Evolutionary conservation across 2,888 invertebrate genomes (phyloP), one percentile per base, ranked within the genome.

Genomic region (Muscina levida): DNA sequence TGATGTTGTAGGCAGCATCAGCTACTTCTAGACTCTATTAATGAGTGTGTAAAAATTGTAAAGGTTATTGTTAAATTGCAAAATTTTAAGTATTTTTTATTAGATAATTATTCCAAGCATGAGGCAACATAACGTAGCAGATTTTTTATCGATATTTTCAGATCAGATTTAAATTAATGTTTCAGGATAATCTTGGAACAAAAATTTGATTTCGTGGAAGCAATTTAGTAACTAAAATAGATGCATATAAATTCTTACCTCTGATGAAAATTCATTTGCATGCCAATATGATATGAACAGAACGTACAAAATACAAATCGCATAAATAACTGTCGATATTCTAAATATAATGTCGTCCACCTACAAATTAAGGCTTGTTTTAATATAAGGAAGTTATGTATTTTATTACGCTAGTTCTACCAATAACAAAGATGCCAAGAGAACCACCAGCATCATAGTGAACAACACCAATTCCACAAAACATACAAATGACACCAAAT

Each of bases 221-320:
- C n/a, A n/a, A n/a, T n/a, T n/a, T n/a, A n/a, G n/a, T n/a, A n/a
- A n/a, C n/a, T n/a, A n/a, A n/a, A n/a, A n/a, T n/a, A n/a, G n/a
- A n/a, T n/a, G n/a, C n/a, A n/a, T n/a, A n/a, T n/a, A n/a, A n/a
- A n/a, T 11, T 17, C 74, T 17, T 39, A 85, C 85, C 83, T 85
- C 84, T 15, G 67, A 73, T 0, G 84, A 77, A 71, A 86, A 83
- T 72, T 85, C 84, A 79, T 86, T 85, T 5, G 85, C 81, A 73
- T 83, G 82, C 84, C 84, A 86, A 67, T 85, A 86, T 6, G 82
- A 72, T 10, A 85, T 72, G 26, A 82, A 77, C 1, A 85, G 68
- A 0, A 67, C 79, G 56, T 85, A 85, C 11, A 84, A 73, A 37
- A 83, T 77, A n/a, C 78, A 67, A 0, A 65, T 31, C 2, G 84